Evolutionary conservation across 2,113 vertebrate genomes (phyloP).

Genomic region (Glaucomys volans): DNA sequence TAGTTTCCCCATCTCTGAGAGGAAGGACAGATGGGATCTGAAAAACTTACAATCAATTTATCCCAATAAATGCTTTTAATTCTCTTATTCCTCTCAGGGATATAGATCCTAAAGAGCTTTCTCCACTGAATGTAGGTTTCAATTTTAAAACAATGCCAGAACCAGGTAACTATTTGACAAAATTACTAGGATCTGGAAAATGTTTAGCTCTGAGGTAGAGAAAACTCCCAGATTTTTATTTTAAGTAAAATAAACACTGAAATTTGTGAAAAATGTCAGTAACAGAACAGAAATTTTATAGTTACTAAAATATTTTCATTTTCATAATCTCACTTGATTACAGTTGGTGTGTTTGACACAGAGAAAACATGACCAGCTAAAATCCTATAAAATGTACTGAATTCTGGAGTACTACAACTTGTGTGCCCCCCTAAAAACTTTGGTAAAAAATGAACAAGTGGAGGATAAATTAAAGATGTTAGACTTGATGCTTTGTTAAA

Average conservation of each 20-base stretch:
- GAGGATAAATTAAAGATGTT: constrained; percentile 12
- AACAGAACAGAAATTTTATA: constrained; percentile 38
- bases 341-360: background rate
- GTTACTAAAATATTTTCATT: constrained; percentile 35
- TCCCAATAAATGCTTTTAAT: constrained; percentile 28
- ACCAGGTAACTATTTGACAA: background rate
- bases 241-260: constrained; percentile 45
- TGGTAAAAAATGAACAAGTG: background rate
- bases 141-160: background rate
- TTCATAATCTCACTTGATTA: constrained; percentile 61
- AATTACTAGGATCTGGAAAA: constrained; percentile 16
- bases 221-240: constrained; percentile 8
- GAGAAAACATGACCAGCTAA: constrained; percentile 32
- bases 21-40: background rate
- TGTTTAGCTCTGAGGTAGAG: background rate
- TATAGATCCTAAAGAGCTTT: background rate
- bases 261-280: constrained; percentile 23
- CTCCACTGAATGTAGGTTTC: constrained; percentile 31
- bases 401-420: constrained; percentile 10
- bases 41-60: background rate
- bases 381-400: background rate
- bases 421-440: background rate
- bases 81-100: background rate
- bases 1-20: background rate
- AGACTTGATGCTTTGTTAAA: constrained; percentile 31